Evolutionary conservation across 2,888 invertebrate genomes (phyloP).

Genomic region (Rotaria magnacalcarata): DNA sequence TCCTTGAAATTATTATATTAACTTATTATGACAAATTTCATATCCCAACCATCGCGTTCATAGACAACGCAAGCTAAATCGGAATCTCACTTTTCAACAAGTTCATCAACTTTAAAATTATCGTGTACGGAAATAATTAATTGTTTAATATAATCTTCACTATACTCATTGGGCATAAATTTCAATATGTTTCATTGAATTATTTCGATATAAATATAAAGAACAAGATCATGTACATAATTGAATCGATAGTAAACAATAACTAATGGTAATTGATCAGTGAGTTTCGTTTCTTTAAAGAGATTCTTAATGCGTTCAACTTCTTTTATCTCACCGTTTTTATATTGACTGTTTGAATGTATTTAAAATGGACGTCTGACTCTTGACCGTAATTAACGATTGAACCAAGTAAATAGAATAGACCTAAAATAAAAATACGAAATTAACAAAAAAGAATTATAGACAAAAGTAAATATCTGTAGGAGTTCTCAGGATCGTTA

Average conservation of each 20-base stretch:
- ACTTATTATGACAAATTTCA: too few relatives aligned
- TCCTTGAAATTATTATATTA: not conserved
- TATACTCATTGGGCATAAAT: conserved; percentile 94
- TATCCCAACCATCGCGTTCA: too few relatives aligned
- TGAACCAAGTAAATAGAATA: conserved; percentile 98
- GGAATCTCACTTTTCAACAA: too few relatives aligned
- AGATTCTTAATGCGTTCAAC: conserved; percentile 99
- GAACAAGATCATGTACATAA: conserved; percentile 94
- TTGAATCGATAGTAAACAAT: conserved; percentile 99
- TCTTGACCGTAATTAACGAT: conserved; percentile 99
- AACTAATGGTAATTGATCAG: conserved; percentile 93
- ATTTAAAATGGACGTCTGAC: conserved; percentile 97
- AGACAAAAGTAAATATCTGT: not conserved
- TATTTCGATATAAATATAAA: conserved; percentile 86
- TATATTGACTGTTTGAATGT: conserved; percentile 98
- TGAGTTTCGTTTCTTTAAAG: conserved; percentile 94
- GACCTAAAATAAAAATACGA: conserved; percentile 59
- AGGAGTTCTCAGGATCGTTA: conserved; percentile 7
- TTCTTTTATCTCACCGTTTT: conserved; percentile 98
- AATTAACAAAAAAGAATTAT: not conserved
- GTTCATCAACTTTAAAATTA: too few relatives aligned
- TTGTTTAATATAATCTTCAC: too few relatives aligned
- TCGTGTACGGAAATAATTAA: too few relatives aligned
- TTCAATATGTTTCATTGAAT: conserved; percentile 97
- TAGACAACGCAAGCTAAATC: too few relatives aligned